Evolutionary conservation across 2,888 invertebrate genomes (phyloP).

Genomic region (Drosophila niveifrons): DNA sequence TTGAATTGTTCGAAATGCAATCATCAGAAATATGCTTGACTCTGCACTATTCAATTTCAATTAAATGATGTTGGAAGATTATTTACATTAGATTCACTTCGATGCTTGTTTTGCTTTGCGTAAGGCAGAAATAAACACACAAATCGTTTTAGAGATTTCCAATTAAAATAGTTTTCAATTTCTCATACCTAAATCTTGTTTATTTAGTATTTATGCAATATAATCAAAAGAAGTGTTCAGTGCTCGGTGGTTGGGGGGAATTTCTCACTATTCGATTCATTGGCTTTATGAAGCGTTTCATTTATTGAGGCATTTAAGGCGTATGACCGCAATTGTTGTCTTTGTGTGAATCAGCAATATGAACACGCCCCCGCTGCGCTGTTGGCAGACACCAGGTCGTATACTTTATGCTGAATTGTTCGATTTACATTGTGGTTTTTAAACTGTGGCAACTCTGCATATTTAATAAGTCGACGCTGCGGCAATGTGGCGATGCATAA

Average conservation of each 20-base stretch:
- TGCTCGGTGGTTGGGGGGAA: neutral
- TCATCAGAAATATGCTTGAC: neutral
- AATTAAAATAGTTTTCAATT: neutral
- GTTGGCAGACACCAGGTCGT: neutral
- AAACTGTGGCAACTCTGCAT: conserved; percentile 65
- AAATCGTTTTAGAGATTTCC: neutral
- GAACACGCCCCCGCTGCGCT: neutral
- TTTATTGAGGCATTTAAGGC: conserved; percentile 6
- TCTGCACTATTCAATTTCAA: neutral
- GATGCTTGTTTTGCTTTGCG: neutral
- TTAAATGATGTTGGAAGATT: neutral
- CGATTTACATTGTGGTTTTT: conserved; percentile 63
- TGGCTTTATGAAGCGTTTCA: neutral
- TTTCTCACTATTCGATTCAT: neutral
- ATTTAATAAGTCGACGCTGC: conserved; percentile 60
- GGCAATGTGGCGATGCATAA: conserved; percentile 35
- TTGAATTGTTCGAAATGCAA: neutral
- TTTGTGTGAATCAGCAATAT: conserved; percentile 1
- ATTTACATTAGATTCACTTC: neutral
- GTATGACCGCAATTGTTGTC: conserved; percentile 16
- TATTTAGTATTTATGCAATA: neutral
- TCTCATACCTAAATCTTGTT: neutral
- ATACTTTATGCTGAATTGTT: conserved; percentile 43
- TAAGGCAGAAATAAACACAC: neutral
- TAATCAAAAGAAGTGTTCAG: neutral